phyloP scores from a whole-genome alignment of 2,888 invertebrate species.

The Graphium colonna region DNA sequence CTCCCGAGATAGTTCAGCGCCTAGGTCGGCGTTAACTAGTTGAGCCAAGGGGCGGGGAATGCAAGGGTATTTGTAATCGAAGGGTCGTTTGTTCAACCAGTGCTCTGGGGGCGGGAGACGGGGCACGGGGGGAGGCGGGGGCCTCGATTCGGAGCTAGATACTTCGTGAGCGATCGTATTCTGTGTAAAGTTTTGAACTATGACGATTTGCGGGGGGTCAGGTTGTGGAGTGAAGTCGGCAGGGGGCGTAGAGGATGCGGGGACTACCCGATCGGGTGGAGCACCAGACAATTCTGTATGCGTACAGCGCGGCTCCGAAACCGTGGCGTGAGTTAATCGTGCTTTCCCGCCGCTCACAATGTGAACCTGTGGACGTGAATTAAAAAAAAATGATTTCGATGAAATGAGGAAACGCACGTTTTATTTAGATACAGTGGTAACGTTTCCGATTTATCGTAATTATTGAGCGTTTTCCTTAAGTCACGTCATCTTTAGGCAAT shows the following conservation, averaged over 20 bases:
- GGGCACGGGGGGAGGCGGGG: slow-evolving; percentile 42
- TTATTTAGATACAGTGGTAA: too few relatives aligned
- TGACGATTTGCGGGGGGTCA: slow-evolving; percentile 35
- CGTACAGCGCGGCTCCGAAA: slow-evolving; percentile 31
- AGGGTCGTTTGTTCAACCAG: slow-evolving; percentile 65
- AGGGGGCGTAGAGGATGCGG: slow-evolving; percentile 32
- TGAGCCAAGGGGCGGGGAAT: slow-evolving; percentile 66
- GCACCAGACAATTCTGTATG: slow-evolving; percentile 32
- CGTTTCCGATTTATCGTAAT: too few relatives aligned
- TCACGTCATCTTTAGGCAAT: too few relatives aligned
- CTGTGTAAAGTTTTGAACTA: slow-evolving; percentile 35
- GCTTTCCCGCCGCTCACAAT: slow-evolving; percentile 49
- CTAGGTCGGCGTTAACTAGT: slow-evolving; percentile 52
- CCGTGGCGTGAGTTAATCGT: slow-evolving; percentile 31
- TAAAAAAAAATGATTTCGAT: too few relatives aligned
- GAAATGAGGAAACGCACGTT: too few relatives aligned
- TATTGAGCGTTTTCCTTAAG: too few relatives aligned
- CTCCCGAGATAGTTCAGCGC: slow-evolving; percentile 54
- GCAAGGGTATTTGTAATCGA: slow-evolving; percentile 61
- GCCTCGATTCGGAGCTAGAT: slow-evolving; percentile 33
- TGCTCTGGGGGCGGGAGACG: slow-evolving; percentile 67
- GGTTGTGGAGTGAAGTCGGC: slow-evolving; percentile 15
- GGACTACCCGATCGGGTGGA: slow-evolving; percentile 34
- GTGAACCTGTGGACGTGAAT: slow-evolving; percentile 51
- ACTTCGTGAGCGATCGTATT: slow-evolving; percentile 30